Percentiles rank a stretch among this genome's conserved stretches.
Evolutionary conservation across 2,888 invertebrate species (phyloP).

Genomic region (Polydrusus cervinus): DNA sequence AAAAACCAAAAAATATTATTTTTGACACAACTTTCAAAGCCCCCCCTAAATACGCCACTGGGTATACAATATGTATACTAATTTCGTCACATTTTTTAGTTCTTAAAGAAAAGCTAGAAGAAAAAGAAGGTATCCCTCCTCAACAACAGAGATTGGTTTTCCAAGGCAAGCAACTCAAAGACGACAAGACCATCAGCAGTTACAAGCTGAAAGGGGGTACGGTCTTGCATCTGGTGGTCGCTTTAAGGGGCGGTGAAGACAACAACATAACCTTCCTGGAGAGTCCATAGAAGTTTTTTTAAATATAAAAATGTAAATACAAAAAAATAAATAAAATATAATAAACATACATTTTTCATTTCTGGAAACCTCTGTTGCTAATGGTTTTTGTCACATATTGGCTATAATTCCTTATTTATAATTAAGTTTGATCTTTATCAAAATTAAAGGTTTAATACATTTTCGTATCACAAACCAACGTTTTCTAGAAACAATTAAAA

Average conservation of each 20-base stretch:
- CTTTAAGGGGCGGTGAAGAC: constrained; percentile 66
- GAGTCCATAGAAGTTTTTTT: constrained; percentile 27
- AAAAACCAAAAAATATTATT: no score
- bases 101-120: constrained; percentile 69
- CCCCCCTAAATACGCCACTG: no score
- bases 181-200: constrained; percentile 66
- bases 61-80: no score
- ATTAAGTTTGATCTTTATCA: no score
- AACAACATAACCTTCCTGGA: constrained; percentile 33
- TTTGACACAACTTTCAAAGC: no score
- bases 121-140: constrained; percentile 69
- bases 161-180: constrained; percentile 68
- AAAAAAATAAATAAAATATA: constrained; percentile 31
- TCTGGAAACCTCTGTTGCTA: no score
- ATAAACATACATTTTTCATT: neutral
- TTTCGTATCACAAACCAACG: no score
- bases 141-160: constrained; percentile 67
- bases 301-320: constrained; percentile 33
- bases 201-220: constrained; percentile 68
- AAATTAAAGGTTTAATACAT: no score
- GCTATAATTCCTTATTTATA: no score
- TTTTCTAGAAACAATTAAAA: no score
- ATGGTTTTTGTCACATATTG: no score
- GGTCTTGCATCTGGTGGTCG: constrained; percentile 68
- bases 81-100: constrained; percentile 33